Evolutionary conservation across 2,888 invertebrate genomes (phyloP), one percentile per base, ranked within the genome.

Genomic region (Limenitis camilla): DNA sequence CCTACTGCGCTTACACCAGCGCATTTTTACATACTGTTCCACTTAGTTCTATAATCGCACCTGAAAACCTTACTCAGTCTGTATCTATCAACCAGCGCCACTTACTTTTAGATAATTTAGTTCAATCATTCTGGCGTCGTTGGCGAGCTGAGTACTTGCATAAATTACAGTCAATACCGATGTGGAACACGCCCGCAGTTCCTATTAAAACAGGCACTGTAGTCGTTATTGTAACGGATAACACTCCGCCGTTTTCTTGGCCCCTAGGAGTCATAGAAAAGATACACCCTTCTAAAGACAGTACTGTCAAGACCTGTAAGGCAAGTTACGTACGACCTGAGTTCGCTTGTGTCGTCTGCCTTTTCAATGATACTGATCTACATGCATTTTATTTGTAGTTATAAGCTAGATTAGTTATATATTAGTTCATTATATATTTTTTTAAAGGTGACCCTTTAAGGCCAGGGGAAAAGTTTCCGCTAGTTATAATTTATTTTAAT

Each of bases 231-330:
- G 47, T 49, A 33, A 46, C 45, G 8, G 56, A 59, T 53, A 19
- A 42, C 27, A 2, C 50, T 4, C 59, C 59, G 8, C 56, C 59
- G 1, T 42, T 56, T 28, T 30, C 48, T 8, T 59, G 59, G 59
- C 44, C 38, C 2, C 10, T 57, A 28, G 51, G 48, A 4, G 48
- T 55, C 6, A 33, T 56, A 8, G 29, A 30, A 5, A 29, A 47
- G 7, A 27, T 42, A 4, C 49, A 49, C 42, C 32, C 42, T 1
- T 50, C 48, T 10, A 44, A 40, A 10, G 57, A 57, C 36, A 52
- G 50, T 5, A 28, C 54, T 3, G 28, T 56, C 9, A 38, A 45
- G 27, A 55, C 56, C 7, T 5, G 9, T 6, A 50, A 44, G 31
- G 55, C 53, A 27, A 40, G 36, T 9, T 49, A 47, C 30, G 40